phyloP scores from a whole-genome alignment of 2,113 vertebrate genomes.

The Serilophus lunatus region DNA sequence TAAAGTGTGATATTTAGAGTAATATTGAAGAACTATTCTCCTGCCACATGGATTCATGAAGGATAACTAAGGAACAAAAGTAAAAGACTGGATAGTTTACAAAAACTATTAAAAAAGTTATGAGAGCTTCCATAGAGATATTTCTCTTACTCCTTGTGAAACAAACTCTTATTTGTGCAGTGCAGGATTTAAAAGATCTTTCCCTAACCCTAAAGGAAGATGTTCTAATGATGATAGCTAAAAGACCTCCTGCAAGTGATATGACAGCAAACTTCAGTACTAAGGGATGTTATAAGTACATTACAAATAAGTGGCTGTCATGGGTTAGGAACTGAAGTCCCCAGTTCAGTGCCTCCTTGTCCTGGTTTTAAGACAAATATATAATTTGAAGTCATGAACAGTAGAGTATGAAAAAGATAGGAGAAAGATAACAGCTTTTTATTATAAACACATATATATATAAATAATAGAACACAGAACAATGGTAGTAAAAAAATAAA shows the following conservation, averaged over 20 bases:
- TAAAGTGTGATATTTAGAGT: neutral
- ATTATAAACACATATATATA: too few relatives aligned
- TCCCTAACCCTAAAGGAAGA: neutral
- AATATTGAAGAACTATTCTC: neutral
- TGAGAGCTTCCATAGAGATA: neutral
- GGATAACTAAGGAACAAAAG: neutral
- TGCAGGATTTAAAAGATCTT: conserved; percentile 1
- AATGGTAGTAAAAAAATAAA: too few relatives aligned
- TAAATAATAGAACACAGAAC: too few relatives aligned
- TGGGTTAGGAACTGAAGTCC: neutral
- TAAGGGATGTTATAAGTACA: neutral
- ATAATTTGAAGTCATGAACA: too few relatives aligned
- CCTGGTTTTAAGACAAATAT: too few relatives aligned
- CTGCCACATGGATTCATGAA: neutral
- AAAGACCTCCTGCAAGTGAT: neutral
- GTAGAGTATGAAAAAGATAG: too few relatives aligned
- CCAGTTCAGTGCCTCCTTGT: neutral
- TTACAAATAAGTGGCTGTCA: neutral
- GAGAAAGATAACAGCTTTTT: too few relatives aligned
- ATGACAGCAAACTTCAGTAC: neutral
- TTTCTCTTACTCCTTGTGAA: neutral
- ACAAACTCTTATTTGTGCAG: neutral
- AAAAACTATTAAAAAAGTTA: neutral
- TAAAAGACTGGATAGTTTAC: neutral
- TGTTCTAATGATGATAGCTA: neutral